A percentile compares a stretch with the other conserved stretches of the same genome.
Evolutionary conservation across 2,113 vertebrate species (phyloP).

Genomic region (Tyrannus savana): DNA sequence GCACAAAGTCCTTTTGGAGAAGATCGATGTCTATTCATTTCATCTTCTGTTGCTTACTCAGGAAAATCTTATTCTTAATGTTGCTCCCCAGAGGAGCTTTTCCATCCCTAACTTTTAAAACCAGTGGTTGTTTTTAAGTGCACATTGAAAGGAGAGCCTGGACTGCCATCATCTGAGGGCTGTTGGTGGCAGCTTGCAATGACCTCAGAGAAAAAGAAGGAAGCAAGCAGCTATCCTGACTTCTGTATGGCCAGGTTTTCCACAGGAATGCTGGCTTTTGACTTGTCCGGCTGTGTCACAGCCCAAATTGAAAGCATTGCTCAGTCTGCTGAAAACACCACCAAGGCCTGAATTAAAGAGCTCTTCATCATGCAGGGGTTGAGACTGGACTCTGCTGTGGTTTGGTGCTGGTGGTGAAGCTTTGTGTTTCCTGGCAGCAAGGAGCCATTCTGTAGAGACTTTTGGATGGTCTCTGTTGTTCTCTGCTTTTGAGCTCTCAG

Average conservation of each 20-base stretch:
- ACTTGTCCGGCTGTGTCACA: neutral
- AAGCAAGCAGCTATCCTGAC: neutral
- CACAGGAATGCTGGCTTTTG: neutral
- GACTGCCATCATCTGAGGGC: neutral
- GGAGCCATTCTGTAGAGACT: neutral
- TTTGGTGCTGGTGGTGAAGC: neutral
- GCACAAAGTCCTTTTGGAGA: slow-evolving; percentile 45
- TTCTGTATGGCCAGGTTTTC: neutral
- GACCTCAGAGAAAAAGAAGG: neutral
- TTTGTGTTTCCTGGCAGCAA: neutral
- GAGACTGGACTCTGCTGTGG: neutral
- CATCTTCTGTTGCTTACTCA: slow-evolving; percentile 52
- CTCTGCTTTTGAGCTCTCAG: neutral
- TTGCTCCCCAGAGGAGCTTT: slow-evolving; percentile 2
- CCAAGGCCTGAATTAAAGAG: neutral
- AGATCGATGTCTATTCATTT: slow-evolving; percentile 52
- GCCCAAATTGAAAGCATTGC: neutral
- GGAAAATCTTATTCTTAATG: slow-evolving; percentile 29
- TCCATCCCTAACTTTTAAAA: neutral
- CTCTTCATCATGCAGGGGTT: neutral
- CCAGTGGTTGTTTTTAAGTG: neutral
- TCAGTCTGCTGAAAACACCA: neutral
- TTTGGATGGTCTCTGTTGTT: neutral
- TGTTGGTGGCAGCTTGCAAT: neutral
- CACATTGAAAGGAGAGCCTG: neutral